Conservation (phyloP, 2,888 invertebrate genomes). For the Idaea aversata region DNA sequence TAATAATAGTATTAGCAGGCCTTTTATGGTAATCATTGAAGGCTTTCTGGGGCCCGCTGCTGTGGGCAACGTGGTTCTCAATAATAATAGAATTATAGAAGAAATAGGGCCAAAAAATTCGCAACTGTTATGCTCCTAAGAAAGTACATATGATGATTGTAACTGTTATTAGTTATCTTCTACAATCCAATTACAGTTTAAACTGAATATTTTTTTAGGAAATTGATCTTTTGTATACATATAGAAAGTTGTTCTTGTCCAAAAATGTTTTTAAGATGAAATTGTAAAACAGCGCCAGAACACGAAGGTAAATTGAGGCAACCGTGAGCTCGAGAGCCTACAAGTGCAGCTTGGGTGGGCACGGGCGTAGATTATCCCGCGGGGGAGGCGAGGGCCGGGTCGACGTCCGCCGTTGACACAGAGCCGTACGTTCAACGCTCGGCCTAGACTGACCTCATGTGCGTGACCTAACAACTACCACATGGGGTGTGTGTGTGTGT, state of each 20-base stretch:
- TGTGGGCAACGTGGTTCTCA: too few species aligned
- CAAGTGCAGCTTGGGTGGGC: slow-evolving; percentile 52
- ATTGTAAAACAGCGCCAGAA: neutral
- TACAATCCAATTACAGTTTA: too few species aligned
- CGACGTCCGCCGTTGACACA: slow-evolving; percentile 67
- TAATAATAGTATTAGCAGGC: too few species aligned
- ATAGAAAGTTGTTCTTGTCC: neutral
- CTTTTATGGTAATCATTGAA: too few species aligned
- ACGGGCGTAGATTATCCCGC: slow-evolving; percentile 43
- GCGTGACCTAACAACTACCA: slow-evolving; percentile 42
- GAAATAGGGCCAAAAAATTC: too few species aligned
- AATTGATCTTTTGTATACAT: neutral
- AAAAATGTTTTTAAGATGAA: neutral
- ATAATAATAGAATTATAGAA: too few species aligned
- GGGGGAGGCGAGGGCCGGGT: slow-evolving; percentile 40
- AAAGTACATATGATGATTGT: too few species aligned
- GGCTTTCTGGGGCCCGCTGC: too few species aligned
- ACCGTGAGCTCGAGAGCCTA: slow-evolving; percentile 29
- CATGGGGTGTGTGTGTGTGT: slow-evolving; percentile 16
- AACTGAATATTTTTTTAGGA: neutral
- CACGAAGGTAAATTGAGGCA: slow-evolving; percentile 14
- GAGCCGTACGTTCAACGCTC: slow-evolving; percentile 66
- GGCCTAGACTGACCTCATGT: slow-evolving; percentile 69
- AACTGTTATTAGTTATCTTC: too few species aligned
- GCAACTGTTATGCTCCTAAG: too few species aligned